A percentile compares a stretch with the other conserved stretches of the same genome.
These are phyloP conservation scores for Protobothrops flavoviridis DNA, from an alignment of 2,113 vertebrate genomes.

Conservation along the genomic window DNA sequence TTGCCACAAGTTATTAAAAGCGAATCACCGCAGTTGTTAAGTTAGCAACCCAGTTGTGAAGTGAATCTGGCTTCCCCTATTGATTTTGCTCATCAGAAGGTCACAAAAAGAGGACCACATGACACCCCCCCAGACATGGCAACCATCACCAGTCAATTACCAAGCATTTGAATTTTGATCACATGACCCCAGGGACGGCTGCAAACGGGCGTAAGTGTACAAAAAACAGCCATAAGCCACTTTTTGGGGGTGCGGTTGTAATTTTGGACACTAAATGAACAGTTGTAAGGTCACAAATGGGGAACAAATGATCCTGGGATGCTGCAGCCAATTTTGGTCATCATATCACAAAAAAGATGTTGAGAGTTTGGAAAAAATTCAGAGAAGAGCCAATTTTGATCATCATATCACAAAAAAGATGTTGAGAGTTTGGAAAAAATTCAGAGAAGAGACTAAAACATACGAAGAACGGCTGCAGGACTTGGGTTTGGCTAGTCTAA, in stretches of 20 bases:
- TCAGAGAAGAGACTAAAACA: too few species aligned
- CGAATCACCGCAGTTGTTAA: neutral
- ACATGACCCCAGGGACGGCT: neutral
- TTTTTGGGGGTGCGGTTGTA: neutral
- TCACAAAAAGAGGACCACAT: neutral
- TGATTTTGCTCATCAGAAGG: neutral
- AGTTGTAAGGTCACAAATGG: neutral
- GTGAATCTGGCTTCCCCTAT: neutral
- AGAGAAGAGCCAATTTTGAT: too few species aligned
- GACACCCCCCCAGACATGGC: too few species aligned
- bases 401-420: too few species aligned
- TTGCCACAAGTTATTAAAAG: neutral
- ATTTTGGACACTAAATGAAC: neutral
- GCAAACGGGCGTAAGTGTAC: rapidly evolving
- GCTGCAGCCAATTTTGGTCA: too few species aligned
- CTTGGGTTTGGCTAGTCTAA: too few species aligned
- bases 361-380: too few species aligned
- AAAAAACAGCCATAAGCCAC: neutral
- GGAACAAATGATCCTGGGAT: too few species aligned
- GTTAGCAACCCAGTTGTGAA: neutral
- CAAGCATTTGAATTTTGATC: neutral
- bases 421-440: too few species aligned
- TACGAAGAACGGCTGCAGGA: too few species aligned
- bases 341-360: too few species aligned
- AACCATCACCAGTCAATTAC: neutral